Conservation (phyloP, 2,797 vertebrate genomes). For the Tauraco hartlaubi region DNA sequence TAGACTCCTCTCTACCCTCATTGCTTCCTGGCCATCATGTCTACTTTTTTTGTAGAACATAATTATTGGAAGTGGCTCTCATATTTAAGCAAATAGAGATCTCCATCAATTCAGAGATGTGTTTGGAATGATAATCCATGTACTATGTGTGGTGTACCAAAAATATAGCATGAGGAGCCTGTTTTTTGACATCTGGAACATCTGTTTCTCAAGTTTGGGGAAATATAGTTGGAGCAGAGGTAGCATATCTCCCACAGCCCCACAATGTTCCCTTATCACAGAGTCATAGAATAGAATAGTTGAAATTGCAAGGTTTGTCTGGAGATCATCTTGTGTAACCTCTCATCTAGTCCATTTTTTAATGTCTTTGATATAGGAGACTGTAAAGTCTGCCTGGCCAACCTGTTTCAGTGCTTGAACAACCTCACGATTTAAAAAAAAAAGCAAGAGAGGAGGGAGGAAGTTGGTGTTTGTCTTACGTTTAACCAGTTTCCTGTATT, state of each 20-base stretch:
- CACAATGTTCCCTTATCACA: background rate
- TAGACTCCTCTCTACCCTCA: background rate
- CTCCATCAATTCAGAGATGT: background rate
- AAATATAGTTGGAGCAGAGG: background rate
- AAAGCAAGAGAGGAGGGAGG: accelerated
- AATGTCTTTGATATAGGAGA: background rate
- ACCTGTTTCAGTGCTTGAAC: background rate
- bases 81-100: background rate
- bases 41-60: background rate
- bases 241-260: background rate
- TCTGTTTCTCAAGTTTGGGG: background rate
- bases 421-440: background rate
- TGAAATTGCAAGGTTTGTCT: background rate
- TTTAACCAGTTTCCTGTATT: background rate
- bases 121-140: background rate
- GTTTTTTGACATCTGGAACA: background rate
- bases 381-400: background rate
- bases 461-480: background rate
- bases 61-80: background rate
- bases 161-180: background rate
- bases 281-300: background rate
- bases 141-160: background rate
- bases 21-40: background rate
- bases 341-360: background rate
- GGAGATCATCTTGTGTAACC: background rate